Base-by-base conservation (phyloP, 2,888 invertebrate species). In the Ochropleura plecta region DNA sequence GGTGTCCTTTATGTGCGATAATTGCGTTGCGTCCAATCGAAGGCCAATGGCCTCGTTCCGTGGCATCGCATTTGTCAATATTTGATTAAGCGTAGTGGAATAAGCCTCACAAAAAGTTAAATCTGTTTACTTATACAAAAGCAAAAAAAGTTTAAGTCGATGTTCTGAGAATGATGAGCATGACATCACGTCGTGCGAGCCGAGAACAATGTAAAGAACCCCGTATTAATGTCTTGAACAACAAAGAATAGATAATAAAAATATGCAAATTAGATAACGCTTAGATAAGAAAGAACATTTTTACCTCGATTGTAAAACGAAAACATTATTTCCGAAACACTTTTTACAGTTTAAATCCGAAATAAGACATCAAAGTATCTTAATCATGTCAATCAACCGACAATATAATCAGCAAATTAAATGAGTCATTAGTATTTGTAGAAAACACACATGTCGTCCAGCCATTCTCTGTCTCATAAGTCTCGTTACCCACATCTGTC, bases 121-220 rank as follows among this genome's bases (percentile, higher is more conserved):
- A 81, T 85, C 67, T 90, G 82, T 86, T 87, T 85, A 86, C 85
- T 87, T 85, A 86, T 88, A 89, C 85, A 86, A 87, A 87, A 88
- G 81, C 87, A 78, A 86, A 89, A 90, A 90, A 88, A 89, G 88
- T 89, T 88, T 86, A 86, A 88, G 84, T 88, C 79, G 78, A 88
- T 88, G 86, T 91, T 92, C 88, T 73, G 83, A 90, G 91, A 92
- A 91, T 83, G 85, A 89, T 85, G 81, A 86, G 82, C 87, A 91
- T 94, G 93, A 93, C 91, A 93, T 93, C 93, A 93, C 89, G 83
- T 75, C 88, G 88, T 90, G 90, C 85, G 88, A 91, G 88, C 83
- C 82, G 86, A 91, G 86, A 91, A 92, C 92, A 92, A 92, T 92
- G 92, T 89, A 88, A 90, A 92, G 90, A 91, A 89, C 88, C 88